These are phyloP conservation scores for Doryteuthis pealeii DNA, from an alignment of 1,140 invertebrate species.

Conservation along the genomic window DNA sequence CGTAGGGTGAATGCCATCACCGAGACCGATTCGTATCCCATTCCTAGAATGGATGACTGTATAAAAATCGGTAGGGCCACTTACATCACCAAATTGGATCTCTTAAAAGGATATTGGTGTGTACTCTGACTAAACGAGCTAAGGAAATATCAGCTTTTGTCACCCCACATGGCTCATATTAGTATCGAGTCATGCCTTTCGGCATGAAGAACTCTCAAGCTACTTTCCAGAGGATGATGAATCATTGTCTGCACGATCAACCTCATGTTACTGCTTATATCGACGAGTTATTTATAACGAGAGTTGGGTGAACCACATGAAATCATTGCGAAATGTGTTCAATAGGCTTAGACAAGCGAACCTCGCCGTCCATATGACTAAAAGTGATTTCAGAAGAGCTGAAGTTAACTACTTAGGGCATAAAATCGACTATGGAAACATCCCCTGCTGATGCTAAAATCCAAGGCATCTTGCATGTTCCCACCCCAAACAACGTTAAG, in stretches of 20 bases:
- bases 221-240: constrained; percentile 63
- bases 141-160: constrained; percentile 30
- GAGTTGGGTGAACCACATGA: constrained; percentile 57
- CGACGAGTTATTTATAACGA: constrained; percentile 59
- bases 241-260: constrained; percentile 50
- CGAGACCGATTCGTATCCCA: too few relatives aligned
- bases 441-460: neutral
- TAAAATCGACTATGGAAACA: neutral
- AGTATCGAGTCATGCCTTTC: constrained; percentile 60
- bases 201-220: constrained; percentile 57
- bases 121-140: too few relatives aligned
- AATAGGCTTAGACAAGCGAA: too few relatives aligned
- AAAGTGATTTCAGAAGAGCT: neutral
- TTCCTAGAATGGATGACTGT: constrained; percentile 31
- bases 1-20: too few relatives aligned
- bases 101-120: too few relatives aligned
- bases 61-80: constrained; percentile 27
- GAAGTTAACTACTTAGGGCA: neutral
- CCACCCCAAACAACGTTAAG: too few relatives aligned
- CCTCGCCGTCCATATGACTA: too few relatives aligned
- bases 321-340: too few relatives aligned
- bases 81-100: constrained; percentile 23
- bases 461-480: neutral
- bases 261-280: constrained; percentile 53
- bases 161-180: constrained; percentile 42